Evolutionary conservation across 2,888 invertebrate genomes (phyloP), one percentile per base, ranked within the genome.

Genomic region (Clanis bilineata): DNA sequence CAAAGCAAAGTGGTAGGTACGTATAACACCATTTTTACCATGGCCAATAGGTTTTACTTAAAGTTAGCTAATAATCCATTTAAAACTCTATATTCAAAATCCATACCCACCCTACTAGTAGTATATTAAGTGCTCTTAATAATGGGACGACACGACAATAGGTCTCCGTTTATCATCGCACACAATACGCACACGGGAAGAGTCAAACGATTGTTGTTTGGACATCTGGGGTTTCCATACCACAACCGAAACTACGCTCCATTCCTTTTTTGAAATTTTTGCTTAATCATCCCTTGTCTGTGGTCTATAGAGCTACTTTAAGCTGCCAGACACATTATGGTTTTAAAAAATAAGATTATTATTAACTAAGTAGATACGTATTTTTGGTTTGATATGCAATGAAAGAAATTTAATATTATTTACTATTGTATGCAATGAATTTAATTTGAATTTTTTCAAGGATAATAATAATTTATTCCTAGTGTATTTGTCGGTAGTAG

Each of bases 181-280:
- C 74, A 88, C 88, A 90, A 89, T 79, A 73, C 77, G 59, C 66
- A 65, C 69, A 67, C 72, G 71, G 71, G 71, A 66, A 71, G 70
- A 79, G 74, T 78, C 76, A 70, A 70, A 67, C 86, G 76, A 79
- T 85, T 85, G 81, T 84, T 88, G 85, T 89, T 86, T 87, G 80
- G 88, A 89, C 91, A 91, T 92, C 88, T 91, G 90, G 89, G 88
- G 83, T 83, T 80, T 77, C 77, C 73, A 80, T 77, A 82, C 77
- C 76, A 73, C 73, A 60, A 75, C 73, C 69, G 73, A 67, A 72
- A 79, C 76, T 69, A 77, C 76, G 76, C 75, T 73, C 36, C 9
- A 78, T 76, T 79, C 70, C 71, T 66, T 69, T 73, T 80, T 81
- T 74, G 63, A 69, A 77, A 72, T 56, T 77, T 76, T 76, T 67